phyloP scores from a whole-genome alignment of 2,113 vertebrate genomes.

The Turdus rufiventris region DNA sequence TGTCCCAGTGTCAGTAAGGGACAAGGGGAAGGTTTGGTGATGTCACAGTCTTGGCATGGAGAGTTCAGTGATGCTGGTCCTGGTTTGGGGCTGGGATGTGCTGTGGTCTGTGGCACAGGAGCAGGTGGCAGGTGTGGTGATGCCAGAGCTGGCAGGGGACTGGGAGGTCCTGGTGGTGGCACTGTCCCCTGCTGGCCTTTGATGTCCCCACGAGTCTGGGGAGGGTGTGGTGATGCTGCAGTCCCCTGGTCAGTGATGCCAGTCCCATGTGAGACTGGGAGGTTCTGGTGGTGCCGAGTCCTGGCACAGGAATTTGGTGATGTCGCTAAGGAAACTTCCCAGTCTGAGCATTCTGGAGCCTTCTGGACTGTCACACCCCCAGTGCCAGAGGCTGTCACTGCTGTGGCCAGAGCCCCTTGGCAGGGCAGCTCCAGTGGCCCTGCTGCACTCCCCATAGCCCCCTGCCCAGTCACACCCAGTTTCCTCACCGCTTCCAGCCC shows the following conservation, averaged over 20 bases:
- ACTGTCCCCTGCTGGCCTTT: too few relatives aligned
- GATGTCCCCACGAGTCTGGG: not conserved
- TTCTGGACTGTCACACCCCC: too few relatives aligned
- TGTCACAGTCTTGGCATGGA: rapidly evolving
- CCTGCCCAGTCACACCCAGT: not conserved
- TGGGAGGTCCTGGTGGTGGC: not conserved
- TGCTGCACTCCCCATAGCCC: not conserved
- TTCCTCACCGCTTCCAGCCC: not conserved
- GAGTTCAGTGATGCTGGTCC: rapidly evolving
- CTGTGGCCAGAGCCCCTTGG: not conserved
- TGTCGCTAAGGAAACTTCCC: not conserved
- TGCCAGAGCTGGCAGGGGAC: rapidly evolving
- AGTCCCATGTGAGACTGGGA: not conserved
- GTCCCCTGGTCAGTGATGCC: not conserved
- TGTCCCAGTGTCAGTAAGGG: not conserved
- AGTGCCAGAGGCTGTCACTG: not conserved
- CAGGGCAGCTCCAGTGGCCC: not conserved
- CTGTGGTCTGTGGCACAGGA: not conserved
- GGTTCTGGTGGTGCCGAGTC: not conserved
- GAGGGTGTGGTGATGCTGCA: rapidly evolving
- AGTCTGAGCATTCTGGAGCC: not conserved
- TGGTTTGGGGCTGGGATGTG: not conserved
- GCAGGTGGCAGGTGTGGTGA: rapidly evolving
- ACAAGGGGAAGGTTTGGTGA: not conserved
- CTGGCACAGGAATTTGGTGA: rapidly evolving